Evolutionary conservation across 2,797 vertebrate species (phyloP), one percentile per base, ranked within the genome.

Genomic region (Spinibarbus caldwelli): DNA sequence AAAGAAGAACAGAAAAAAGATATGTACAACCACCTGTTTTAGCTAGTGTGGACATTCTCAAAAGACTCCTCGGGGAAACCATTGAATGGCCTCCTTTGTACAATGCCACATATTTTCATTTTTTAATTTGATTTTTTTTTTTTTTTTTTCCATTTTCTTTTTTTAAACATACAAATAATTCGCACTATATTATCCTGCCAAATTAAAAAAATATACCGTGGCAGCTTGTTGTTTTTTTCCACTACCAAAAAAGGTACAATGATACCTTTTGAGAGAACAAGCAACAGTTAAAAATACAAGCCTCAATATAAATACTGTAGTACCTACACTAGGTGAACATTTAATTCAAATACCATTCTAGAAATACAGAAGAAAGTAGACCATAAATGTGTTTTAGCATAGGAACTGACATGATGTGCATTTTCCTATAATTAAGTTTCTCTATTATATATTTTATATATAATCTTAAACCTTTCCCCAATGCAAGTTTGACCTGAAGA

Each of bases 241-340:
- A 98, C 98, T 98, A 99, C 97, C 97, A 97, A 96, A 97, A 96
- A 98, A 98, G 97, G 97, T 98, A 97, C 95, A 95, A 95, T 94
- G 94, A 97, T 97, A 99, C 97, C 98, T 99, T 98, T 96, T 96
- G 95, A 98, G 97, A 98, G 97, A 98, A 99, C 97, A 97, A 99
- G 97, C 97, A 98, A 99, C 97, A 99, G 96, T 99, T 98, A 98
- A 99, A 99, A 99, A 99, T 99, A 99, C 98, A 97, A 99, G 98
- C 97, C 97, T 99, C 97, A 97, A 99, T 99, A 99, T 99, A 99
- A 99, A 99, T 99, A 99, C 98, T 99, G 99, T 99, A 97, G 97
- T 98, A 97, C 97, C 98, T 99, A 99, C 97, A 97, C 97, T 98
- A 99, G 97, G 97, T 98, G 97, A 99, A 99, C 98, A 99, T 98